A percentile compares a stretch with the other conserved stretches of the same genome.
Conservation (phyloP, 2,113 vertebrate species). For the Picathartes gymnocephalus region DNA sequence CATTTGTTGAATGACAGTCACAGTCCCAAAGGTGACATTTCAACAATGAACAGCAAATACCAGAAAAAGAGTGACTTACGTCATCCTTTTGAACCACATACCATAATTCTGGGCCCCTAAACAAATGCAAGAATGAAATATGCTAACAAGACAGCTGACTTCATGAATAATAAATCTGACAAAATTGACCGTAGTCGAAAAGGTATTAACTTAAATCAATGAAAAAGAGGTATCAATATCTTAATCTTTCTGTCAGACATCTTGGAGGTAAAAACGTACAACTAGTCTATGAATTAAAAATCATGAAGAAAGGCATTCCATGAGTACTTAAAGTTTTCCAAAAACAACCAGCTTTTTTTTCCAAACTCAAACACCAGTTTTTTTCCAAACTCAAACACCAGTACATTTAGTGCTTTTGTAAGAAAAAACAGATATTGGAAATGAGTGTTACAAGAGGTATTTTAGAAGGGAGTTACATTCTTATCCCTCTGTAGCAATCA, state of each 20-base stretch:
- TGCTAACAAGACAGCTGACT: background rate
- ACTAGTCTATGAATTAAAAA: background rate
- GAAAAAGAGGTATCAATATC: background rate
- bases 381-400: background rate
- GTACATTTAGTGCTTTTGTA: background rate
- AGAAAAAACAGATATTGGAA: background rate
- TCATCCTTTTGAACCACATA: background rate
- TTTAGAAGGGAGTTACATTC: background rate
- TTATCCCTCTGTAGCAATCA: background rate
- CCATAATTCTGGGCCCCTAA: background rate
- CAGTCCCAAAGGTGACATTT: background rate
- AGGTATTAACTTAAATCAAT: background rate
- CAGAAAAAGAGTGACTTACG: background rate
- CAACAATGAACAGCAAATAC: background rate
- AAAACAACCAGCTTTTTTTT: background rate
- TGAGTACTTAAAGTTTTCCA: background rate
- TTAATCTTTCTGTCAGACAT: background rate
- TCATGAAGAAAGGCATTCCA: background rate
- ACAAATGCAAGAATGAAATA: background rate
- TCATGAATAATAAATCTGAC: background rate
- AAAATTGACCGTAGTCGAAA: background rate
- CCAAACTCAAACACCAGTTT: background rate
- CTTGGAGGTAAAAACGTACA: background rate
- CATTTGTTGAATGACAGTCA: background rate
- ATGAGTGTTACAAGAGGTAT: background rate